A percentile compares a stretch with the other conserved stretches of the same genome.
phyloP scores from a whole-genome alignment of 2,797 vertebrate species.

The Chromis chromis region DNA sequence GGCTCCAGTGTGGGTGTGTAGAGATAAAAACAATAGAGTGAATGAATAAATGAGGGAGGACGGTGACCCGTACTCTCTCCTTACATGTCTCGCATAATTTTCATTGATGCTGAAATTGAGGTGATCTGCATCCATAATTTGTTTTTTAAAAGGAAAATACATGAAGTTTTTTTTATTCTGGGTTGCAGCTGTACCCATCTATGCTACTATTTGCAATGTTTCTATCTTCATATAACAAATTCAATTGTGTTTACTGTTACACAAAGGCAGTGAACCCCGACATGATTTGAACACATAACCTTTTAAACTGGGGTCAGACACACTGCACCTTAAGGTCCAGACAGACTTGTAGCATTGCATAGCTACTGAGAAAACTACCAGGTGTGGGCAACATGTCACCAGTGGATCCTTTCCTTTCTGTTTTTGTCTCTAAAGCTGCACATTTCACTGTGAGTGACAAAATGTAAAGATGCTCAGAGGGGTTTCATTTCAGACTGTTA shows the following conservation, averaged over 20 bases:
- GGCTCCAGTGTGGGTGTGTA: constrained; percentile 41
- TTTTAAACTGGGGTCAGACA: too few species aligned
- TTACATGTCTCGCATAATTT: background rate
- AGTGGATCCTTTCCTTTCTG: background rate
- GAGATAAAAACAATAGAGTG: constrained; percentile 39
- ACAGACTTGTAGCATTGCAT: background rate
- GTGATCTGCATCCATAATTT: background rate
- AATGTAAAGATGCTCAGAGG: background rate
- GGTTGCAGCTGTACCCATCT: background rate
- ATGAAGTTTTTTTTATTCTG: constrained; percentile 1
- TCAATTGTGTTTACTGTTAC: too few species aligned
- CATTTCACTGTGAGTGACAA: background rate
- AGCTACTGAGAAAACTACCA: too few species aligned
- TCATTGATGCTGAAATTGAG: background rate
- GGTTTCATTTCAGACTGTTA: background rate
- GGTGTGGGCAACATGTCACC: background rate
- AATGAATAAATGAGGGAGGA: constrained; percentile 26
- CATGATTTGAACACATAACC: too few species aligned
- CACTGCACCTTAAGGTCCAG: too few species aligned
- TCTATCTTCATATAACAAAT: too few species aligned
- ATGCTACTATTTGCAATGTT: background rate
- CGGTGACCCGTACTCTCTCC: constrained; percentile 27
- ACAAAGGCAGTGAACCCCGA: too few species aligned
- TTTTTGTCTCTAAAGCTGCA: background rate
- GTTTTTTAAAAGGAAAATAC: background rate